phyloP scores from a whole-genome alignment of 2,113 vertebrate species.

The Etheostoma spectabile region DNA sequence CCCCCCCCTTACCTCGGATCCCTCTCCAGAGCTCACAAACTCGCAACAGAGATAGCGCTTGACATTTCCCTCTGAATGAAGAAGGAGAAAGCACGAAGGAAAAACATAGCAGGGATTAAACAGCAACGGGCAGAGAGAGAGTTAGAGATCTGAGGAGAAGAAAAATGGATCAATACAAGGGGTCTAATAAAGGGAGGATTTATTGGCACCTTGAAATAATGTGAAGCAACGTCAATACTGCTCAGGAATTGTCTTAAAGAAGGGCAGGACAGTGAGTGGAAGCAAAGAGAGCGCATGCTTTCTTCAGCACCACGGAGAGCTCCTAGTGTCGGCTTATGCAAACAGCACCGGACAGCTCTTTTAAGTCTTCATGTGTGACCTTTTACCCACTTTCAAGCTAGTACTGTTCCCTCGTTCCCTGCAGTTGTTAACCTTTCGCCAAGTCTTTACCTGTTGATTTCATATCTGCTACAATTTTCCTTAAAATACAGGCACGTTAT shows the following conservation, averaged over 20 bases:
- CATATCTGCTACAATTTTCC: neutral
- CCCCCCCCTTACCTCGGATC: neutral
- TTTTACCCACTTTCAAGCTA: slow-evolving; percentile 40
- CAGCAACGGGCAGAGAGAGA: slow-evolving; percentile 33
- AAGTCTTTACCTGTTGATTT: slow-evolving; percentile 22
- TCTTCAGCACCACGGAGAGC: slow-evolving; percentile 78
- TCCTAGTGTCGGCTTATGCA: slow-evolving; percentile 24
- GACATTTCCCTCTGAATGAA: slow-evolving; percentile 70
- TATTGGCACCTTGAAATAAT: slow-evolving; percentile 73
- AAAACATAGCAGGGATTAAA: slow-evolving; percentile 53
- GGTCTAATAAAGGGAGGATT: slow-evolving; percentile 78
- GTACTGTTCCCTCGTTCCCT: neutral
- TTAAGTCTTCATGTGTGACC: slow-evolving; percentile 28
- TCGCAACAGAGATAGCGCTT: slow-evolving; percentile 58
- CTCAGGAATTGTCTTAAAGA: slow-evolving; percentile 62
- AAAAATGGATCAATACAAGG: slow-evolving; percentile 67
- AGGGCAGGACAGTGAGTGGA: slow-evolving; percentile 7
- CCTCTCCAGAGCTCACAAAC: slow-evolving; percentile 36
- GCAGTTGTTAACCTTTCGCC: neutral
- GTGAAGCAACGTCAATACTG: slow-evolving; percentile 68
- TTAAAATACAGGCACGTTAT: neutral
- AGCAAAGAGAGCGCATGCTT: slow-evolving; percentile 1
- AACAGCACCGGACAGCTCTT: slow-evolving; percentile 61
- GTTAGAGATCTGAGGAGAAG: slow-evolving; percentile 62
- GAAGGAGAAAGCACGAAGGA: slow-evolving; percentile 8